phyloP scores from a whole-genome alignment of 2,888 invertebrate species.

The Metacarcinus magister region DNA sequence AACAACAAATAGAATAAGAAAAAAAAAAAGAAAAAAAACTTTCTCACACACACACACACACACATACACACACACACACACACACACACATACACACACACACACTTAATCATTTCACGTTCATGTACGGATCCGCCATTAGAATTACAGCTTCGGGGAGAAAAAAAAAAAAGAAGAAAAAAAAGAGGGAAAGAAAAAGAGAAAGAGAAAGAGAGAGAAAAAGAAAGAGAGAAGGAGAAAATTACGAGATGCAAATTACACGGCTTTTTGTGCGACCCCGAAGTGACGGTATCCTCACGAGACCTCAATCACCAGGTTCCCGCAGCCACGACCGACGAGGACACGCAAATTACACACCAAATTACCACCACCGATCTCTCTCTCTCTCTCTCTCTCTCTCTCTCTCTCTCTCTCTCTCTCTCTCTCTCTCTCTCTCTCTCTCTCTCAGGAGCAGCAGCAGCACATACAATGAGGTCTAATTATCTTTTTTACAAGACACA shows the following conservation, averaged over 20 bases:
- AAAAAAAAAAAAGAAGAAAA: background rate
- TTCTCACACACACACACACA: background rate
- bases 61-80: conserved; percentile 20
- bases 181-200: background rate
- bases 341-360: conserved; percentile 68
- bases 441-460: background rate
- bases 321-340: conserved; percentile 59
- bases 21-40: background rate
- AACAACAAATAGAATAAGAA: background rate
- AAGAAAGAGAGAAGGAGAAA: background rate
- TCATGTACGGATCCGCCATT: background rate
- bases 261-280: conserved; percentile 71
- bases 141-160: background rate
- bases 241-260: conserved; percentile 76
- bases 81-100: conserved; percentile 26
- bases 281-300: conserved; percentile 42
- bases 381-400: background rate
- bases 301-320: conserved; percentile 58
- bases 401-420: conserved; percentile 14
- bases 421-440: conserved; percentile 18
- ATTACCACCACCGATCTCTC: background rate
- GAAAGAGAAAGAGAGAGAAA: background rate
- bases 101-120: background rate
- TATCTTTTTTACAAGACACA: conserved; percentile 21
- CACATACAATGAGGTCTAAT: conserved; percentile 8